Evolutionary conservation across 2,113 vertebrate species (phyloP), one percentile per base, ranked within the genome.

Genomic region (Cryptotis parvus): DNA sequence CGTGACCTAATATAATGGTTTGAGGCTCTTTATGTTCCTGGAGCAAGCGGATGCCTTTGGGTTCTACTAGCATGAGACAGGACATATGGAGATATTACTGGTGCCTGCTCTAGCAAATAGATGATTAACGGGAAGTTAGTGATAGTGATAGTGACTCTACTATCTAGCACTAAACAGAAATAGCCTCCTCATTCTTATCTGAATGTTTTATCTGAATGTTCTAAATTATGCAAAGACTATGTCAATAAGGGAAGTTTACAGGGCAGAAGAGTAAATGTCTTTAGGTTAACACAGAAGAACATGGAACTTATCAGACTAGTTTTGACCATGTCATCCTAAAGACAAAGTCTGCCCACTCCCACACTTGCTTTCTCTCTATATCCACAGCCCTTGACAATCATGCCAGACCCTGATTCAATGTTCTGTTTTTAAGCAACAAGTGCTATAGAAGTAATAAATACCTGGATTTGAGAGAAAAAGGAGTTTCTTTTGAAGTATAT

Each of bases 401-500:
- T 9, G 26, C 66, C 68, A 74, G 43, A 4, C 39, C 75, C 43
- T 70, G 70, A 65, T 33, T 73, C 86, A 52, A 16, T 10, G 37
- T 15, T 88, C 22, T 80, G 14, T 82, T 79, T 92, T 68, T 37
- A 88, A 91, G 29, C 18, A 39, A 41, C 3, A 9, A 58, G 10
- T 69, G 20, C 39, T 70, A 61, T 4, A 77, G 84, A 94, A 94
- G 74, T 76, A 84, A 92, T 77, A 89, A 95, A 87, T 97, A 99
- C 99, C 99, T 96, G 99, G 98, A 16, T 97, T 93, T 73, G 99
- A 99, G 93, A 99, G 97, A 84, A 98, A n/a, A 94, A 6, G 99
- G 96, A 0, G 99, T 99, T 93, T 99, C 99, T 91, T 73, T 97
- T 4, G 99, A 98, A 10, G 99, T 99, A 89, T 99, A 99, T 35